Evolutionary conservation across 2,797 vertebrate genomes (phyloP), one percentile per base, ranked within the genome.

Genomic region (Tokudaia muenninki): DNA sequence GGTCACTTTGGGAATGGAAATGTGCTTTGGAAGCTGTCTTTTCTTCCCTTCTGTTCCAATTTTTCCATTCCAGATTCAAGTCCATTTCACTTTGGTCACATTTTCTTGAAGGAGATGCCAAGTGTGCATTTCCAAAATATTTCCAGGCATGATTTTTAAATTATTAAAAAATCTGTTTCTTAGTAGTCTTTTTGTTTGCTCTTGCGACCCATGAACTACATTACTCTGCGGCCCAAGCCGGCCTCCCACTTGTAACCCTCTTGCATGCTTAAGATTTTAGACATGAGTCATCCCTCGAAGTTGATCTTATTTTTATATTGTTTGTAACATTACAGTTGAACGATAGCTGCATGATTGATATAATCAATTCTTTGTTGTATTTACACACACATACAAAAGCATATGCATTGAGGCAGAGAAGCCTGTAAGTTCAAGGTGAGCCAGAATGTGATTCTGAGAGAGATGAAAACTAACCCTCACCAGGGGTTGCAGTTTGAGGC

Each of bases 241-340:
- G 21, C 41, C 29, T 52, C 44, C 31, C 17, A 37, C 17, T 50
- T 67, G 29, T 29, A 11, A 21, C 4, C 61, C 22, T 63, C 29
- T 74, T 50, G 12, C 22, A 17, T 52, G 41, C 29, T 61, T 26
- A 34, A 41, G 87, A 50, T n/a, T 78, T 50, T n/a, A 90, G 31
- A 24, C 1, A 0, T 65, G 59, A 63, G 22, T 44, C 59, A 12
- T 47, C 41, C n/a, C 13, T n/a, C 13, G 4, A 24, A 79, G 63
- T 91, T 93, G 47, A 34, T 92, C 31, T 61, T 94, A 84, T 37
- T 88, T 95, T 92, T 87, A 44, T 87, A 70, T 72, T 84, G 31
- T 78, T 84, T 94, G 57, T 89, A 90, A 70, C n/a, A 70, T 0
- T 86, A 7, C 63, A 95, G 47, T 24, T 91, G 77, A 83, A 87